Evolutionary conservation across 2,888 invertebrate species (phyloP).

Genomic region (Andrena fulva): DNA sequence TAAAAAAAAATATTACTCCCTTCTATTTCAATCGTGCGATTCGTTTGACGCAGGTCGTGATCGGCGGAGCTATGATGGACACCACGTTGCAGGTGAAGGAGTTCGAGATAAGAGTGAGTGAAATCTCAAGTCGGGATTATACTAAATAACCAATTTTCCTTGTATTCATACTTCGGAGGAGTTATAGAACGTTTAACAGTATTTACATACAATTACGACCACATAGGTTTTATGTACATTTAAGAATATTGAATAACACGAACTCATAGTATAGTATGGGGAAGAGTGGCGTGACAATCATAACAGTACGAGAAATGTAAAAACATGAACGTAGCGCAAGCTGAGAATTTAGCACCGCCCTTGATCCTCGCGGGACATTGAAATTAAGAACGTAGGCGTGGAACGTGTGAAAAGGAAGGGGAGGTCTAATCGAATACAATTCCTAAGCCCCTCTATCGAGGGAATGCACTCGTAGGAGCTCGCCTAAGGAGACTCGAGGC

Average conservation of each 20-base stretch:
- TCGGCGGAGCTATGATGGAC: conserved; percentile 93
- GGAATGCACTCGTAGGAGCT: conserved; percentile 3
- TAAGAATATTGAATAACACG: conserved; percentile 74
- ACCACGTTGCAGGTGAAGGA: conserved; percentile 89
- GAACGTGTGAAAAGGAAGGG: conserved; percentile 11
- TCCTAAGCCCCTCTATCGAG: no score
- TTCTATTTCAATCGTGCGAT: background rate
- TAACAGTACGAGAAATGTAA: conserved; percentile 9
- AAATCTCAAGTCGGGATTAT: conserved; percentile 72
- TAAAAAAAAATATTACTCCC: conserved; percentile 3
- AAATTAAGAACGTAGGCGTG: background rate
- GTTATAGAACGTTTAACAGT: conserved; percentile 79
- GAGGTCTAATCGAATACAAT: no score
- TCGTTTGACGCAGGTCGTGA: conserved; percentile 86
- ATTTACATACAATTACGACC: conserved; percentile 80
- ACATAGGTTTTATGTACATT: conserved; percentile 78
- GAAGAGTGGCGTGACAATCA: conserved; percentile 56
- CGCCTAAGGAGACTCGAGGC: background rate
- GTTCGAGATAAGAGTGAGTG: conserved; percentile 88
- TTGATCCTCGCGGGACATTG: background rate
- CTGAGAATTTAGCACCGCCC: no score
- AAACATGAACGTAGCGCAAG: conserved; percentile 2
- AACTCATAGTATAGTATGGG: conserved; percentile 71
- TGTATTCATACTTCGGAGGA: conserved; percentile 79
- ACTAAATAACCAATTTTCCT: conserved; percentile 83